Conservation (phyloP, 37 sponge, comb jelly and placozoan species). For the Halisarca cf. caerulea region DNA sequence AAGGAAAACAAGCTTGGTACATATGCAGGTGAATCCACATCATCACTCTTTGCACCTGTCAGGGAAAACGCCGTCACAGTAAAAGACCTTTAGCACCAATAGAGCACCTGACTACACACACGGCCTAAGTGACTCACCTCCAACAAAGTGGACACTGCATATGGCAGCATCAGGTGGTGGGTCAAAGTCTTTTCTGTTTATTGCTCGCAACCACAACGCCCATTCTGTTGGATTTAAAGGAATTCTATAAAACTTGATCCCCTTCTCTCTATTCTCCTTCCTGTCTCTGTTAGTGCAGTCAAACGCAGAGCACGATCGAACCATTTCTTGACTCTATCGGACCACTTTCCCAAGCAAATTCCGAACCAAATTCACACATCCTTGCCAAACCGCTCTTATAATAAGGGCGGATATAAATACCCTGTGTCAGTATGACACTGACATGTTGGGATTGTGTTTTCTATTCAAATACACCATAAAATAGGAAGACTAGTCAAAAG, state of each 20-base stretch:
- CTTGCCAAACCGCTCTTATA: no score
- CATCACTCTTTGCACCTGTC: conserved; percentile 20
- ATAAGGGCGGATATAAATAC: no score
- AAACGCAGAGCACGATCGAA: background rate
- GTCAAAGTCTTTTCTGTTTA: conserved; percentile 18
- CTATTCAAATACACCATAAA: no score
- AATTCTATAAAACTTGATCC: conserved; percentile 11
- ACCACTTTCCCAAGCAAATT: background rate
- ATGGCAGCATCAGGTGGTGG: conserved; percentile 2
- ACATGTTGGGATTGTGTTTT: no score
- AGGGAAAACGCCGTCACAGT: no score
- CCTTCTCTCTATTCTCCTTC: background rate
- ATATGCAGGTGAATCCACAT: conserved; percentile 3
- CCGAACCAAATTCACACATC: background rate
- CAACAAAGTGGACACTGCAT: conserved; percentile 26
- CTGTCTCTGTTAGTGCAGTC: conserved; percentile 4
- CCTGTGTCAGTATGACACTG: no score
- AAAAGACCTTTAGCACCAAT: no score
- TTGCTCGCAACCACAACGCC: conserved; percentile 19
- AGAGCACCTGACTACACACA: no score
- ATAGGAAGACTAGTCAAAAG: no score
- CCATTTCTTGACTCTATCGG: background rate
- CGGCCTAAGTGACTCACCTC: background rate
- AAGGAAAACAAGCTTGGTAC: background rate
- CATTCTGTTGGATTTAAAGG: background rate